These are phyloP conservation scores for Mylabris sibirica DNA, from an alignment of 2,888 invertebrate species.

Conservation along the genomic window DNA sequence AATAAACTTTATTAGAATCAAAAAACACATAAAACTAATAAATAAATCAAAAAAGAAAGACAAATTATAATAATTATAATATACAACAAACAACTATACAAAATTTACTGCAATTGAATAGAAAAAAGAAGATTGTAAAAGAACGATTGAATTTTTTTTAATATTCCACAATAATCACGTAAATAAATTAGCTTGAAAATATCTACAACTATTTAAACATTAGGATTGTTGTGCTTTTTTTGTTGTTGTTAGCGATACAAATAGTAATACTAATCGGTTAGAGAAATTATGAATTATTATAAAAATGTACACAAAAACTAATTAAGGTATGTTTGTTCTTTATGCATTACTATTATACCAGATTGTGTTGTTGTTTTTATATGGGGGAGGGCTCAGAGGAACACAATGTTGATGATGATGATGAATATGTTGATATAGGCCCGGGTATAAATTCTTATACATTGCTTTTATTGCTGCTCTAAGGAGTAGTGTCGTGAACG, in stretches of 20 bases:
- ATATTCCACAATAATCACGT: conserved; percentile 34
- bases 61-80: conserved; percentile 41
- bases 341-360: conserved; percentile 1
- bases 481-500: conserved; percentile 85
- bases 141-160: background rate
- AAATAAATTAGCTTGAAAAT: conserved; percentile 46
- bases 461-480: conserved; percentile 76
- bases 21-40: conserved; percentile 49
- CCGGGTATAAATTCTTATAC: conserved; percentile 13
- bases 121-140: conserved; percentile 19
- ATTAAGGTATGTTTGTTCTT: conserved; percentile 22
- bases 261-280: conserved; percentile 51
- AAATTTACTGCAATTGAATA: conserved; percentile 28
- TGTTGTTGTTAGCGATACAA: conserved; percentile 47
- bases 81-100: conserved; percentile 52
- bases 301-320: conserved; percentile 53
- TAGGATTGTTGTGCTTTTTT: conserved; percentile 38
- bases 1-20: conserved; percentile 46
- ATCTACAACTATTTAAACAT: conserved; percentile 44
- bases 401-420: background rate
- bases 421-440: background rate
- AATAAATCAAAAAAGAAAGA: conserved; percentile 17
- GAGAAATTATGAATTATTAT: conserved; percentile 47
- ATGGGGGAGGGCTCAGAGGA: conserved; percentile 35
- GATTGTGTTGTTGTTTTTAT: background rate